Evolutionary conservation across 2,888 invertebrate genomes (phyloP).

Genomic region (Cephonodes hylas): DNA sequence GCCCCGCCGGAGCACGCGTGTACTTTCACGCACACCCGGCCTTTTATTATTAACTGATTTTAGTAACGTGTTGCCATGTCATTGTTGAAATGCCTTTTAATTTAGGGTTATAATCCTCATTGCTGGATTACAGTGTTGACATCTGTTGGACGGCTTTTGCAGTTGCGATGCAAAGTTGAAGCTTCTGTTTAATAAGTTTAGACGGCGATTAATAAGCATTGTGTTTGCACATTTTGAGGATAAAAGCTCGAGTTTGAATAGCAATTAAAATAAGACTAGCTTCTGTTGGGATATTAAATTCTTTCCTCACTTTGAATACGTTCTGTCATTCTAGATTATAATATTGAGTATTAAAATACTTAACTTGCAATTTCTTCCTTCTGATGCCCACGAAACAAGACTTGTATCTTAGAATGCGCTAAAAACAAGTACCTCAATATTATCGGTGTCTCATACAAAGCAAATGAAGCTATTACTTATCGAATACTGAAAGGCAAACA

Average conservation of each 20-base stretch:
- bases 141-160: too few relatives aligned
- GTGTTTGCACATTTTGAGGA: not conserved
- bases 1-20: conserved; percentile 70
- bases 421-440: too few relatives aligned
- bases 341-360: too few relatives aligned
- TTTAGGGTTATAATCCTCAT: not conserved
- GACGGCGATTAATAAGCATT: not conserved
- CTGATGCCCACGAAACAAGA: too few relatives aligned
- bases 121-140: not conserved
- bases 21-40: conserved; percentile 56
- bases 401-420: too few relatives aligned
- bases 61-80: conserved; percentile 1
- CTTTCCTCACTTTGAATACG: not conserved
- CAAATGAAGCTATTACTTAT: too few relatives aligned
- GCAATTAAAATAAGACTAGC: not conserved
- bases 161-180: not conserved
- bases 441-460: too few relatives aligned
- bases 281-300: not conserved
- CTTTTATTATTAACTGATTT: conserved; percentile 7
- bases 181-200: too few relatives aligned
- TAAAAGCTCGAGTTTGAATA: too few relatives aligned
- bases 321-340: not conserved
- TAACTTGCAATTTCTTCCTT: too few relatives aligned
- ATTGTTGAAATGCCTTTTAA: too few relatives aligned
- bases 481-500: too few relatives aligned